phyloP scores from a whole-genome alignment of 2,888 invertebrate species.

The Ochropacha duplaris region DNA sequence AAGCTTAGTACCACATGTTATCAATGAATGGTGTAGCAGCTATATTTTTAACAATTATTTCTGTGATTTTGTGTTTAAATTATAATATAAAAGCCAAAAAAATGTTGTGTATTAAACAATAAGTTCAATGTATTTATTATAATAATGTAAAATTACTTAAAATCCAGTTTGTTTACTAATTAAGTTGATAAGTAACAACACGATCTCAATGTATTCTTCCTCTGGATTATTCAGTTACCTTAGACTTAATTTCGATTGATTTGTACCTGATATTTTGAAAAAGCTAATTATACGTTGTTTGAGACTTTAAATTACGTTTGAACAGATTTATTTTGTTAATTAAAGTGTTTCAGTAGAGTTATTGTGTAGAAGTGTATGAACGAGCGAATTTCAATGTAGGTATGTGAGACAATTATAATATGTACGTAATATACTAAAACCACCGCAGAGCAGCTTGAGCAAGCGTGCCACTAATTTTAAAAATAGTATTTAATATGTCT shows the following conservation, averaged over 20 bases:
- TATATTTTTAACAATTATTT: slow-evolving; percentile 49
- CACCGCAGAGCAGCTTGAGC: slow-evolving; percentile 77
- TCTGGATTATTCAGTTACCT: slow-evolving; percentile 76
- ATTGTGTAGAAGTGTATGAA: slow-evolving; percentile 63
- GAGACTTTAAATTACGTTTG: slow-evolving; percentile 75
- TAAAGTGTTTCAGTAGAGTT: slow-evolving; percentile 52
- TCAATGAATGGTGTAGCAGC: slow-evolving; percentile 37
- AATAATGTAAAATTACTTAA: slow-evolving; percentile 43
- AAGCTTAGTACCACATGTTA: slow-evolving; percentile 14
- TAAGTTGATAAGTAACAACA: slow-evolving; percentile 45
- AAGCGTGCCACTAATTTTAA: slow-evolving; percentile 73
- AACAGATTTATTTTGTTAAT: slow-evolving; percentile 72
- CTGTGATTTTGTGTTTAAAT: slow-evolving; percentile 76
- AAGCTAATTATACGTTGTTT: slow-evolving; percentile 56
- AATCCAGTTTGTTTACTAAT: slow-evolving; percentile 39
- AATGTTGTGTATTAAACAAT: slow-evolving; percentile 42
- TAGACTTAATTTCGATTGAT: slow-evolving; percentile 76
- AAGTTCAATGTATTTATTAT: slow-evolving; percentile 4
- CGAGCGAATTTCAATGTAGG: slow-evolving; percentile 71
- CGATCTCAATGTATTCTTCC: slow-evolving; percentile 77
- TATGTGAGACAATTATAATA: slow-evolving; percentile 56
- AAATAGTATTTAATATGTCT: slow-evolving; percentile 57
- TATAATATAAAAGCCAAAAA: slow-evolving; percentile 30
- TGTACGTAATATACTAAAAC: slow-evolving; percentile 64
- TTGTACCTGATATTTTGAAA: slow-evolving; percentile 79